These are phyloP conservation scores for Conus ventricosus DNA, from an alignment of 1,140 invertebrate genomes.

Conservation along the genomic window DNA sequence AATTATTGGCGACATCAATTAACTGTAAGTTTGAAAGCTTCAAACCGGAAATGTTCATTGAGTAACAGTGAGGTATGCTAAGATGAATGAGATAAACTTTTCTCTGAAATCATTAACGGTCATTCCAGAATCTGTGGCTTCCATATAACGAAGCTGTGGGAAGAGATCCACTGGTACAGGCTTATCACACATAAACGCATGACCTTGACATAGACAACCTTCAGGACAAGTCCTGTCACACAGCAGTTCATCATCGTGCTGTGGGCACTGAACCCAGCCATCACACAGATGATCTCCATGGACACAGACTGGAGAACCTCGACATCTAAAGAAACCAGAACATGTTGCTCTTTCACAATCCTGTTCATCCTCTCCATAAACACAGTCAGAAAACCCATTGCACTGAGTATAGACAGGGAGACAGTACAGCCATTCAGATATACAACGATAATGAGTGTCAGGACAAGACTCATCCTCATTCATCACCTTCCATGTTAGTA, in stretches of 20 bases:
- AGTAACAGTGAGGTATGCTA: background rate
- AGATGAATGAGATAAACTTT: background rate
- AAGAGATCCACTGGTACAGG: background rate
- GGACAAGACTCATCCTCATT: background rate
- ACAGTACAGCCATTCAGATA: background rate
- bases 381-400: constrained; percentile 22
- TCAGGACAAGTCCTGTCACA: constrained; percentile 42
- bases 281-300: constrained; percentile 27
- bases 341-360: constrained; percentile 20
- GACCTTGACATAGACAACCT: constrained; percentile 40
- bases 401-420: constrained; percentile 1
- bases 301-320: constrained; percentile 24
- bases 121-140: background rate
- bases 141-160: background rate
- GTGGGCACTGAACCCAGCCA: constrained; percentile 35
- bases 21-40: background rate
- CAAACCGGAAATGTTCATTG: background rate
- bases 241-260: constrained; percentile 37
- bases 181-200: background rate
- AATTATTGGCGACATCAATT: constrained; percentile 35
- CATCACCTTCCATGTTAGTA: background rate
- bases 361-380: background rate
- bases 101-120: background rate
- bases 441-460: constrained; percentile 6
- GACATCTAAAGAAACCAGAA: constrained; percentile 36